Evolutionary conservation across 2,797 vertebrate genomes (phyloP).

Genomic region (Triplophysa bombifrons): DNA sequence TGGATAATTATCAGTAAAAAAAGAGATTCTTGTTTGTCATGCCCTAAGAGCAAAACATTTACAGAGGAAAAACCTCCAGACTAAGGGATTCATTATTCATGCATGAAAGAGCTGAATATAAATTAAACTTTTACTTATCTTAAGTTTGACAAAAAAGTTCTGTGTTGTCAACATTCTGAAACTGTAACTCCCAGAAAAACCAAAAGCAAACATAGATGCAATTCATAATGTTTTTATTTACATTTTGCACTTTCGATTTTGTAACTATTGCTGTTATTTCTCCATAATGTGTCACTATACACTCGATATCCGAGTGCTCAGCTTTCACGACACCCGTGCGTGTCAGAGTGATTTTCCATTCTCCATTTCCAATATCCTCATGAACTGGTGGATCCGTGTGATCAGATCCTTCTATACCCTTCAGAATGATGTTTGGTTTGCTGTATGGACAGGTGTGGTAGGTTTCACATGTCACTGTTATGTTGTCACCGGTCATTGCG

Average conservation of each 20-base stretch:
- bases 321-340: not conserved
- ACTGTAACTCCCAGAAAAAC: not conserved
- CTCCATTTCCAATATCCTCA: not conserved
- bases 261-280: not conserved
- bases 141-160: no score
- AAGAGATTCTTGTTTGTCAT: no score
- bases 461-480: slow-evolving; percentile 9
- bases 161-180: not conserved
- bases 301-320: not conserved
- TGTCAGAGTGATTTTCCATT: slow-evolving; percentile 31
- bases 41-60: no score
- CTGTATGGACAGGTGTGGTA: slow-evolving; percentile 34
- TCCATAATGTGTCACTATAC: slow-evolving; percentile 32
- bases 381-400: fast-evolving
- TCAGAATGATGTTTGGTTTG: slow-evolving; percentile 20
- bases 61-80: no score
- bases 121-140: no score
- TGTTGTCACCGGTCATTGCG: not conserved
- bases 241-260: not conserved
- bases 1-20: no score
- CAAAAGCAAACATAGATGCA: not conserved
- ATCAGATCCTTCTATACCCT: slow-evolving; percentile 11
- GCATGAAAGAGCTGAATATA: no score
- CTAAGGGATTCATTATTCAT: no score
- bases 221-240: slow-evolving; percentile 28